Base-by-base conservation (phyloP, 2,113 vertebrate species). In the Nycticryphes semicollaris region DNA sequence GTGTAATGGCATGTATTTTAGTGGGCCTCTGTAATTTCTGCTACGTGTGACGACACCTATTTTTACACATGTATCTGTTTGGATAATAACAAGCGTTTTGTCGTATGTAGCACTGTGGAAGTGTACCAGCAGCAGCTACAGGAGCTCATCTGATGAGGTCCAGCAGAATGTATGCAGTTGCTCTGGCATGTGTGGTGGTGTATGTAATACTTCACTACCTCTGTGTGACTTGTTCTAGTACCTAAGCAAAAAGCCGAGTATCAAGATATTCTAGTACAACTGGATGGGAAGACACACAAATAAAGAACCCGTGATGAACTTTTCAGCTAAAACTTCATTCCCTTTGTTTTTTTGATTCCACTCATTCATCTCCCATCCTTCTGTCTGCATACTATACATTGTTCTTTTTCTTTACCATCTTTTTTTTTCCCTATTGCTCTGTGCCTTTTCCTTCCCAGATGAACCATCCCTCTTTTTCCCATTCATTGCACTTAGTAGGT, bases 381-480 rank as follows among this genome's bases (percentile, higher is more conserved):
- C 72, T 83, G 41, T 50, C 74, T 31, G 27, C 39, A 17, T 80
- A 57, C 77, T 86, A 33, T 48, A 43, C 12, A 9, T 14, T 13
- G 20, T 53, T 72, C 64, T 78, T 31, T 79, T 88, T 90, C 66
- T 91, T 77, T 57, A 24, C 67, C 57, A 43, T 68, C n/a, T 68
- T 76, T 84, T 23, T 68, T 76, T 84, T 23, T 33, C 35, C 39
- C 35, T 10, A 0, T 62, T 93, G 35, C 47, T 57, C 47, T 59
- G 33, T 88, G 82, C 68, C 67, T 92, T 92, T 88, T 94, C 57
- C 72, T 89, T 88, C 76, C 86, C 54, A 79, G 72, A 56, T 79
- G 85, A 83, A 97, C 76, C 57, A 92, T 91, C 51, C 54, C 27
- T 90, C 82, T 94, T 91, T 89, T 82, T 90, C 70, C 62, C 60